Evolutionary conservation across 1,140 invertebrate genomes (phyloP).

Genomic region (Heterodera schachtii): DNA sequence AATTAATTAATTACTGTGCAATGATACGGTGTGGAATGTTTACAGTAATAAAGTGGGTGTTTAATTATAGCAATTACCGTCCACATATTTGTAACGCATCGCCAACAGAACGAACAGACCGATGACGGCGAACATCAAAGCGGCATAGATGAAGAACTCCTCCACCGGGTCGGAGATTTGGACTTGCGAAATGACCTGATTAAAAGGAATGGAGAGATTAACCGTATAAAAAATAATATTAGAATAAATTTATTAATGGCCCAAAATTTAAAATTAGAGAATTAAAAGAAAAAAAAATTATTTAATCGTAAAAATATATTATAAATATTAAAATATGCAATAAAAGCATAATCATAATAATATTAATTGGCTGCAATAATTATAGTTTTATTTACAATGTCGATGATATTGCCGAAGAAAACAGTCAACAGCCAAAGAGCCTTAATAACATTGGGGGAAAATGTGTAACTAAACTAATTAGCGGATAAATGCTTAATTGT

Average conservation of each 20-base stretch:
- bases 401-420: conserved; percentile 61
- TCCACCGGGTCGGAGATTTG: conserved; percentile 53
- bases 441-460: conserved; percentile 34
- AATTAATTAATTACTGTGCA: too few species aligned
- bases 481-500: background rate
- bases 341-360: conserved; percentile 1
- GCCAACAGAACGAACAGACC: conserved; percentile 36
- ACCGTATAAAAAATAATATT: background rate
- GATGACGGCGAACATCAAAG: conserved; percentile 59
- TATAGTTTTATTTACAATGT: conserved; percentile 21
- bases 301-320: too few species aligned
- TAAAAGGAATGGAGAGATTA: conserved; percentile 25
- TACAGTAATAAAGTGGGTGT: too few species aligned
- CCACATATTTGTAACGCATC: conserved; percentile 35
- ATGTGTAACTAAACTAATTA: background rate
- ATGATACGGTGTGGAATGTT: too few species aligned
- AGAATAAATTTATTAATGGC: background rate
- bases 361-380: background rate
- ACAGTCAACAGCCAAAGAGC: conserved; percentile 63
- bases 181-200: conserved; percentile 55
- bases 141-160: conserved; percentile 64
- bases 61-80: background rate
- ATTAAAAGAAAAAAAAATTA: background rate
- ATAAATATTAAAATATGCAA: background rate
- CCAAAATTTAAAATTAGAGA: background rate